Conservation (phyloP, 2,888 invertebrate species). For the Thelaira solivaga region DNA sequence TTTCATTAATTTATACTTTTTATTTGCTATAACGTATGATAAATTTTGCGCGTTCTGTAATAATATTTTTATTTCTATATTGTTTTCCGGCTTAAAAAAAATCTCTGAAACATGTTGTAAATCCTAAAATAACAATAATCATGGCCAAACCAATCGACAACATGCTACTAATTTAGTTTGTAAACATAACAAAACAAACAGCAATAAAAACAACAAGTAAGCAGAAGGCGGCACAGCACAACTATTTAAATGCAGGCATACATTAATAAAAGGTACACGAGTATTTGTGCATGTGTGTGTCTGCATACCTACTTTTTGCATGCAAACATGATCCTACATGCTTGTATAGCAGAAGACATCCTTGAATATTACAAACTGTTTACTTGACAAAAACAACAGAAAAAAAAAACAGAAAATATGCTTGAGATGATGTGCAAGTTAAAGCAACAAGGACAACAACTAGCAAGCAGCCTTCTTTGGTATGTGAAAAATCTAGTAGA, state of each 20-base stretch:
- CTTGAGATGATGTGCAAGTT: background rate
- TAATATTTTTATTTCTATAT: background rate
- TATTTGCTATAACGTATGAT: no score
- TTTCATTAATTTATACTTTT: no score
- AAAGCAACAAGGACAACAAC: background rate
- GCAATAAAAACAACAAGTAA: background rate
- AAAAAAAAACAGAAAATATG: slow-evolving; percentile 27
- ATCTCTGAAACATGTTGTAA: slow-evolving; percentile 20
- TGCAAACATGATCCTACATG: no score
- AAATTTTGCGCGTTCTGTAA: background rate
- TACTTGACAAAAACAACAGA: no score
- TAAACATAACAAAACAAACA: slow-evolving; percentile 33
- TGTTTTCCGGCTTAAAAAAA: slow-evolving; percentile 24
- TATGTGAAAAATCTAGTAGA: slow-evolving; percentile 64
- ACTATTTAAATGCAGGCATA: slow-evolving; percentile 12
- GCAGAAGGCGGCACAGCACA: slow-evolving; percentile 10
- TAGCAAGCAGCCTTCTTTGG: slow-evolving; percentile 42
- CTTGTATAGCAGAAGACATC: slow-evolving; percentile 19
- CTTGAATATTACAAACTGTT: slow-evolving; percentile 29
- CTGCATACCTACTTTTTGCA: no score
- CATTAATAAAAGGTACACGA: background rate
- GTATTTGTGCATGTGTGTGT: no score
- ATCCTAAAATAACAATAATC: slow-evolving; percentile 61
- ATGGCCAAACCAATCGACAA: slow-evolving; percentile 42
- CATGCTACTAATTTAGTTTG: slow-evolving; percentile 33